Conservation (phyloP, 2,888 invertebrate genomes). For the Venustoraphidia nigricollis region DNA sequence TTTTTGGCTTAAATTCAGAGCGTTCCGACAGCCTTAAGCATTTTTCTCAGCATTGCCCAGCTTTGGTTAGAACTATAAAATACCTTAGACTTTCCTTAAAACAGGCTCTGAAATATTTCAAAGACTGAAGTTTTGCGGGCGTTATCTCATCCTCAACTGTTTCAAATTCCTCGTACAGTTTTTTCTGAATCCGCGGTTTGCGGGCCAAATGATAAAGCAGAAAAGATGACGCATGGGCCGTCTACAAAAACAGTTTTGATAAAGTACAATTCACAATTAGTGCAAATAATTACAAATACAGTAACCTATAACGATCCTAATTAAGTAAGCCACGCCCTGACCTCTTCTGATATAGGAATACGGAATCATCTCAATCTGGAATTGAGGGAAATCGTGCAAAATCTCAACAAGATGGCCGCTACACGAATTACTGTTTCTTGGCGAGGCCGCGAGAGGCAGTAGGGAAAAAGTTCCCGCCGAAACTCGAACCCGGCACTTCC, state of each 20-base stretch:
- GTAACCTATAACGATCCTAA: neutral
- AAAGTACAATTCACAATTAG: too few species aligned
- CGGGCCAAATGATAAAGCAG: conserved; percentile 50
- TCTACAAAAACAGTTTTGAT: conserved; percentile 23
- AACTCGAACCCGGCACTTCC: neutral
- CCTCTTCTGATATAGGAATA: neutral
- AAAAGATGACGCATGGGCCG: conserved; percentile 43
- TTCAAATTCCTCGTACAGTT: conserved; percentile 42
- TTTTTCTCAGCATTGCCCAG: too few species aligned
- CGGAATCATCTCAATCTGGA: too few species aligned
- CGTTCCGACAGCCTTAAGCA: too few species aligned
- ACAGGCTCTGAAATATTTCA: conserved; percentile 45
- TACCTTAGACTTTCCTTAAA: conserved; percentile 47
- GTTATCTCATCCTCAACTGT: conserved; percentile 20
- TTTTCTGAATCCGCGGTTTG: conserved; percentile 44
- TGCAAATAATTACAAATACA: too few species aligned
- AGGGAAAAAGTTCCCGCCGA: too few species aligned
- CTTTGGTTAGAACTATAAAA: neutral
- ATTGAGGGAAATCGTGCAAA: too few species aligned
- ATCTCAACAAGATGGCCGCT: too few species aligned
- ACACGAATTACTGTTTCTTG: too few species aligned
- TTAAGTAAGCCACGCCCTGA: neutral
- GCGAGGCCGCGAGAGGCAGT: too few species aligned
- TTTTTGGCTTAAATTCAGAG: too few species aligned
- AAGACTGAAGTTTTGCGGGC: conserved; percentile 18